Evolutionary conservation across 2,888 invertebrate species (phyloP), one percentile per base, ranked within the genome.

Genomic region (Eupithecia subfuscata): DNA sequence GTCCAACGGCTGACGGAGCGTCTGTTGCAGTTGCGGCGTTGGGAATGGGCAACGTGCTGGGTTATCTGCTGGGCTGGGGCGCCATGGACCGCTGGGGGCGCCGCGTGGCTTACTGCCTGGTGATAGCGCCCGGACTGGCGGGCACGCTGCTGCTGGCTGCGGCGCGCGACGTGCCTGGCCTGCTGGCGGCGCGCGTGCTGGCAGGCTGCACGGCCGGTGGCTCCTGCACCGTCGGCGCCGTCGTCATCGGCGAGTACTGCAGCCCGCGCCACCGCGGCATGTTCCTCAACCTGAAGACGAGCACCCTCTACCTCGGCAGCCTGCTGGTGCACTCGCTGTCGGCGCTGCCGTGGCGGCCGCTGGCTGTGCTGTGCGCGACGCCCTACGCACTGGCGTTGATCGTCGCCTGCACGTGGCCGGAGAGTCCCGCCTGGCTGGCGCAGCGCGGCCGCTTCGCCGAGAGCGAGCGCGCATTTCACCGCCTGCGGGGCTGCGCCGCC

Each of bases 361-460:
- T 95, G 0, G 83, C 94, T 0, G 83, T 60, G n/a, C 2, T 25
- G 60, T 60, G 60, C 25, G 12, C 25, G 60, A 22, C 14, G 2
- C 60, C 60, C 25, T 60, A 25, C 60, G 60, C 60, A 6, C 22
- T 60, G 60, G 22, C 22, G 14, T 5, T 60, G 30, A 84, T 96
- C 9, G 75, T 87, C 12, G 88, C 91, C 74, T 90, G 14, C 25
- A 88, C 84, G 74, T 86, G 88, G 0, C 96, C 96, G 0, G 97
- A 97, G 87, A 95, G 96, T 4, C 96, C 96, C 0, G 92, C 92
- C 73, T 97, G 96, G 96, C 84, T 96, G 34, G 91, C 95, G 0
- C 88, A 95, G 5, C 95, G 93, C 77, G 94, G 93, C 8, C 89
- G 90, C 7, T 86, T 90, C 0, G 90, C 91, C 0, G 92, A 95